Evolutionary conservation across 2,888 invertebrate species (phyloP), one percentile per base, ranked within the genome.

Genomic region (Cerceris rybyensis): DNA sequence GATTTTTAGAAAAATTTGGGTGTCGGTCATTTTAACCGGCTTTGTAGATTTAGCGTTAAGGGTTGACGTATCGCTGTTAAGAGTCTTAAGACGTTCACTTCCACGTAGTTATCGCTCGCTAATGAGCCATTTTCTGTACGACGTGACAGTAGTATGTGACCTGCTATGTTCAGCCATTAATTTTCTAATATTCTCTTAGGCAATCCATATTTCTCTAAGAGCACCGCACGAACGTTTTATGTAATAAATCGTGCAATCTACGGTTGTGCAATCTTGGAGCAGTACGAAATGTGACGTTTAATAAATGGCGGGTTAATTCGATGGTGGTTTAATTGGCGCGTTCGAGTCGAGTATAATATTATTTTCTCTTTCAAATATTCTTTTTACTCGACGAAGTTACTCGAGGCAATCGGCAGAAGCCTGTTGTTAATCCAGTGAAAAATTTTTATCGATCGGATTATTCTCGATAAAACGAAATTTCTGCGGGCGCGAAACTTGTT

Each of bases 181-280:
- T 78, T 72, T 58, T 67, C 74, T 70, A 65, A 80, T 82, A 75
- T 69, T 69, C 70, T 65, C 17, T 67, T 64, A 69, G 39, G 58
- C 55, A 78, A 75, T 77, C 69, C 57, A 13, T 46, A 39, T 54
- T 46, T 41, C 28, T 13, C 42, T 58, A 14, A 16, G 17, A 39
- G 11, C 17, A 28, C 9, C 14, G 2, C 52, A 52, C 9, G 43
- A 16, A 61, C 16, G n/a, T 42, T 69, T 73, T 74, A 17, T 58
- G 54, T 64, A 80, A 82, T 57, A 61, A 67, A 80, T 69, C 71
- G 46, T 69, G 17, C 46, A 55, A 64, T 63, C 65, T 16, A 41
- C 39, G 60, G 42, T 71, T 65, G 66, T 52, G 70, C 41, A 80
- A 80, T 55, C 28, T 54, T 39, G 63, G 8, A 14, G 13, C 13